phyloP scores from a whole-genome alignment of 30 jellyfish, hydroid and myxozoan genomes.

The Chironex yamaguchii region DNA sequence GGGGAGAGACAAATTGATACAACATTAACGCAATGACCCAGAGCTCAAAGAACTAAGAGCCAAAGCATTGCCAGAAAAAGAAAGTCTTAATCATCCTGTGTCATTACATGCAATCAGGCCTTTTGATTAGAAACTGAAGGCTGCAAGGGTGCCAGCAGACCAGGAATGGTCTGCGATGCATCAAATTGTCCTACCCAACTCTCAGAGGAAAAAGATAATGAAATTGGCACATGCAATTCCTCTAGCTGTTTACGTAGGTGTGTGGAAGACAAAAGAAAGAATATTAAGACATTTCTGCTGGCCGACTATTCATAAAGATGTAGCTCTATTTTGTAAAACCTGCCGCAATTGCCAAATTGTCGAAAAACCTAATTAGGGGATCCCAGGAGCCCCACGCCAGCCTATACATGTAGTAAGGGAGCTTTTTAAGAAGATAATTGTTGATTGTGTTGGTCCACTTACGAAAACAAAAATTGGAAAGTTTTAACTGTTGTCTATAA shows the following conservation, averaged over 20 bases:
- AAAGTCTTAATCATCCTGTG: not conserved
- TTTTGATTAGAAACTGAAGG: not conserved
- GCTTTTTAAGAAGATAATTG: too few species aligned
- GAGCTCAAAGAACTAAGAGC: not conserved
- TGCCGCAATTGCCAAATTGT: too few species aligned
- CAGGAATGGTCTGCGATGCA: not conserved
- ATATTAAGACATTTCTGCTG: too few species aligned
- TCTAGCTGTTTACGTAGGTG: not conserved
- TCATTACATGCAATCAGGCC: not conserved
- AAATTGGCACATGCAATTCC: not conserved
- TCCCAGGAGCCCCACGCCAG: too few species aligned
- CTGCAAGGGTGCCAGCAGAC: not conserved
- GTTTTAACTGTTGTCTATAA: too few species aligned
- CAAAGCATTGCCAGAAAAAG: not conserved
- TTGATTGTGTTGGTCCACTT: too few species aligned
- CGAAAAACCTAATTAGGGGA: too few species aligned
- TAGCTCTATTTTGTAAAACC: too few species aligned
- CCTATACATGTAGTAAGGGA: too few species aligned
- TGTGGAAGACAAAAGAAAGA: not conserved
- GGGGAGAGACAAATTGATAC: not conserved
- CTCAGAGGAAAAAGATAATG: not conserved
- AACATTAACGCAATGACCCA: not conserved
- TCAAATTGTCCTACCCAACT: not conserved
- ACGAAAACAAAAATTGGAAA: too few species aligned
- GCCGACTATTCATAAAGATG: too few species aligned